A percentile compares a stretch with the other conserved stretches of the same genome.
phyloP scores from a whole-genome alignment of 37 sponge, comb jelly and placozoan species.

The Diacarnus erythraeanus region DNA sequence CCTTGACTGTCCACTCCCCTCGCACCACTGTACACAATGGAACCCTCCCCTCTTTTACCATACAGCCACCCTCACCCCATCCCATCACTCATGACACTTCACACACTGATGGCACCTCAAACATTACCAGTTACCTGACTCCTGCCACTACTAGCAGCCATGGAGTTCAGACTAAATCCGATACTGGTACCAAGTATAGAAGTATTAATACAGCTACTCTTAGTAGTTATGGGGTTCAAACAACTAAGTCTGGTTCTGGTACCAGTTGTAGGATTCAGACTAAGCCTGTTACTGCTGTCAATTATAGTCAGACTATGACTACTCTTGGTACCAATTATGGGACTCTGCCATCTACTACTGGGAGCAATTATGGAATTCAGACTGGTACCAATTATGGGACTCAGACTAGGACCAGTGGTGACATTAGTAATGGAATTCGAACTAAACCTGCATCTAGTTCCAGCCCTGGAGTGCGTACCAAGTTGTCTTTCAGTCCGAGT shows the following conservation, averaged over 20 bases:
- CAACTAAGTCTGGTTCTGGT: too few relatives aligned
- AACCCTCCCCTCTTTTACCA: neutral
- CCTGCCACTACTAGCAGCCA: neutral
- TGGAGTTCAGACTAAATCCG: neutral
- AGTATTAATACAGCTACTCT: neutral
- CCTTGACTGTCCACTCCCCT: neutral
- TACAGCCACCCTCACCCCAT: neutral
- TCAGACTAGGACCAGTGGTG: neutral
- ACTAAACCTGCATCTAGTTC: neutral
- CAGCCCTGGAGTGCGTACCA: neutral
- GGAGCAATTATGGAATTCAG: neutral
- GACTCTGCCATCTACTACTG: neutral
- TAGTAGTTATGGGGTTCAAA: neutral
- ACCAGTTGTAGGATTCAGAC: too few relatives aligned
- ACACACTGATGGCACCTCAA: slow-evolving; percentile 8
- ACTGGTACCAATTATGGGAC: neutral
- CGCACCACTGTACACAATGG: neutral
- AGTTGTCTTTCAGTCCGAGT: neutral
- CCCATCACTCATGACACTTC: neutral
- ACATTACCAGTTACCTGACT: neutral
- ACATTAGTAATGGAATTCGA: neutral
- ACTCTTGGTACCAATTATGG: too few relatives aligned
- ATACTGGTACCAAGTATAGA: neutral
- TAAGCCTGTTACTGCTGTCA: too few relatives aligned
- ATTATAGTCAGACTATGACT: too few relatives aligned